Evolutionary conservation across 2,797 vertebrate species (phyloP).

Genomic region (Balearica regulorum): DNA sequence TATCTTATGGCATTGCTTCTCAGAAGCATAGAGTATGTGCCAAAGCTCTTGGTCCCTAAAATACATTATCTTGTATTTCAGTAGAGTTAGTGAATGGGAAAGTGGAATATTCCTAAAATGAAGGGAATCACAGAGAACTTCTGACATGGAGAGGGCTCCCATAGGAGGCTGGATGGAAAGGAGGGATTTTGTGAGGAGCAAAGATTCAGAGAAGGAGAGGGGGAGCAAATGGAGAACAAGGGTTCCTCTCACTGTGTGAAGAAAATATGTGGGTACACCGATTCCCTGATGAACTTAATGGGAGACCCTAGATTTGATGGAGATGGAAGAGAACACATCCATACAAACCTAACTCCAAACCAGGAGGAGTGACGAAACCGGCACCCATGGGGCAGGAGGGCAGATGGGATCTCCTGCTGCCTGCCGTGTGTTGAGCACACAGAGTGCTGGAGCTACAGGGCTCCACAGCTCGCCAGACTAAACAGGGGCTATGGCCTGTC

Average conservation of each 20-base stretch:
- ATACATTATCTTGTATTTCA: not conserved
- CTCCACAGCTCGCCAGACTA: not conserved
- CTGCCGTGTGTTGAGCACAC: fast-evolving
- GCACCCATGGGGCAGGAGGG: fast-evolving
- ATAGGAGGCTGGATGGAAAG: not conserved
- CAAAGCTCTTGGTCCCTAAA: not conserved
- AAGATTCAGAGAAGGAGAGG: not conserved
- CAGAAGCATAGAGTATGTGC: not conserved
- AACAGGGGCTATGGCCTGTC: not conserved
- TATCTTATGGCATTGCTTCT: not conserved
- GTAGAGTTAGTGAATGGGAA: not conserved
- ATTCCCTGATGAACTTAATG: not conserved
- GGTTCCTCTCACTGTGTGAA: not conserved
- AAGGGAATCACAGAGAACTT: not conserved
- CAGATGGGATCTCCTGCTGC: not conserved
- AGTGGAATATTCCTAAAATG: not conserved
- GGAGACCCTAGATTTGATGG: not conserved
- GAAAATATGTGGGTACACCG: not conserved
- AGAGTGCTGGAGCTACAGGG: not conserved
- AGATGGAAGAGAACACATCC: not conserved
- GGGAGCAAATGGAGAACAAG: not conserved
- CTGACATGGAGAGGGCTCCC: not conserved
- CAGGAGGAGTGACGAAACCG: not conserved
- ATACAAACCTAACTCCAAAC: not conserved
- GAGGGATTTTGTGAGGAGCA: not conserved